phyloP scores from a whole-genome alignment of 2,113 vertebrate species.

The Todiramphus saurophagus region DNA sequence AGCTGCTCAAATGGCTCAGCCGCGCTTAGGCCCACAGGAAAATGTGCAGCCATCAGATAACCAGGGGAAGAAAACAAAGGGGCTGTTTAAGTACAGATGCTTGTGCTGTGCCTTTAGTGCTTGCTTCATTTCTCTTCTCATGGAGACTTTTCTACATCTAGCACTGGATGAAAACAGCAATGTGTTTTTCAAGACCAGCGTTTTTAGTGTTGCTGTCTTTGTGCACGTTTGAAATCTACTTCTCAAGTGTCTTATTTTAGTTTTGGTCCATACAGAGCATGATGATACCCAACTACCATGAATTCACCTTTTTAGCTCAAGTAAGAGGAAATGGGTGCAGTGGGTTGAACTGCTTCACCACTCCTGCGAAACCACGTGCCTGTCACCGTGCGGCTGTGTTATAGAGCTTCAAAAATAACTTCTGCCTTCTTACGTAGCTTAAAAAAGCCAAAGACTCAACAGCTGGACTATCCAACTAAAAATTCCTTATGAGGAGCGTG shows the following conservation, averaged over 20 bases:
- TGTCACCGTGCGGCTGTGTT: fast-evolving
- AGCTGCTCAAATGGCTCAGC: not conserved
- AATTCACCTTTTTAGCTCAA: not conserved
- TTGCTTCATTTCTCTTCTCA: not conserved
- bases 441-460: not conserved
- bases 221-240: not conserved
- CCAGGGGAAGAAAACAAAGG: not conserved
- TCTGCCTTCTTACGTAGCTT: not conserved
- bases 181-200: not conserved
- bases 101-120: not conserved
- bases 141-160: not conserved
- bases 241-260: not conserved
- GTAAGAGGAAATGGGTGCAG: not conserved
- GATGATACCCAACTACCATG: not conserved
- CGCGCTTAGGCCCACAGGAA: fast-evolving
- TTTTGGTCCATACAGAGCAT: not conserved
- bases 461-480: not conserved
- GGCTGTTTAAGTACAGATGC: not conserved
- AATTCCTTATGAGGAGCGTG: not conserved
- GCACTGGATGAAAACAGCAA: not conserved
- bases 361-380: not conserved
- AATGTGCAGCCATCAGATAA: not conserved
- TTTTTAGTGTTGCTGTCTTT: not conserved
- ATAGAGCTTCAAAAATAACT: not conserved
- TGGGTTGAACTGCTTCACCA: not conserved